Conservation (phyloP, 2,113 vertebrate genomes). For the Silurus glanis region DNA sequence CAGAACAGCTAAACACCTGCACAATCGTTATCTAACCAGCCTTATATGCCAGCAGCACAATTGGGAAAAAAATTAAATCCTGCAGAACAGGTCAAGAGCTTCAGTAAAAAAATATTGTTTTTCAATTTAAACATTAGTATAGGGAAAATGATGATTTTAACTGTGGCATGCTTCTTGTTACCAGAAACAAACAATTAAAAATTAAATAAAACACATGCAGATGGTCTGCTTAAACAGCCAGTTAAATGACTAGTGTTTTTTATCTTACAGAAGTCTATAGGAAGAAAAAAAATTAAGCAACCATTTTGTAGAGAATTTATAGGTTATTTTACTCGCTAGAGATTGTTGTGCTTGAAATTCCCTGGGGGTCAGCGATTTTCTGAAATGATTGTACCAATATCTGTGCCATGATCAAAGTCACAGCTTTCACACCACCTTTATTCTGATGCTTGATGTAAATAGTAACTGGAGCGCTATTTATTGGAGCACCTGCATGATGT, state of each 20-base stretch:
- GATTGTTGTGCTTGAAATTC: background rate
- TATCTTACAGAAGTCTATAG: too few relatives aligned
- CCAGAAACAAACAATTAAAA: too few relatives aligned
- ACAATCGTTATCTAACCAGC: background rate
- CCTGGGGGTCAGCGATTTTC: background rate
- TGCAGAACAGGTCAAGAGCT: background rate
- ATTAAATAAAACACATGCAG: too few relatives aligned
- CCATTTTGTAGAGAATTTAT: too few relatives aligned
- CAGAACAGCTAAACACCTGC: background rate
- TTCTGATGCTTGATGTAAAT: background rate
- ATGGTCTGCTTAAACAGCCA: too few relatives aligned
- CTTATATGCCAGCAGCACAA: background rate
- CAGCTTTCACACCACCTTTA: background rate
- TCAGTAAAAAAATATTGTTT: background rate
- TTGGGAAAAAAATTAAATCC: background rate
- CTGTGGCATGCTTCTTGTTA: too few relatives aligned
- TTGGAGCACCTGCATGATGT: background rate
- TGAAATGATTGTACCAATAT: background rate
- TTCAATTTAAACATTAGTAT: too few relatives aligned
- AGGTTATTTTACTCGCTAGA: background rate
- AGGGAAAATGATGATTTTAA: too few relatives aligned
- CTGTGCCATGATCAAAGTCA: background rate
- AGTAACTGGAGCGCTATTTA: background rate
- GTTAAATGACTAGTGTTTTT: too few relatives aligned
- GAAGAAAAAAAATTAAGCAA: too few relatives aligned